These are phyloP conservation scores for Rhadina sibilatrix DNA, from an alignment of 2,113 vertebrate genomes.

Conservation along the genomic window DNA sequence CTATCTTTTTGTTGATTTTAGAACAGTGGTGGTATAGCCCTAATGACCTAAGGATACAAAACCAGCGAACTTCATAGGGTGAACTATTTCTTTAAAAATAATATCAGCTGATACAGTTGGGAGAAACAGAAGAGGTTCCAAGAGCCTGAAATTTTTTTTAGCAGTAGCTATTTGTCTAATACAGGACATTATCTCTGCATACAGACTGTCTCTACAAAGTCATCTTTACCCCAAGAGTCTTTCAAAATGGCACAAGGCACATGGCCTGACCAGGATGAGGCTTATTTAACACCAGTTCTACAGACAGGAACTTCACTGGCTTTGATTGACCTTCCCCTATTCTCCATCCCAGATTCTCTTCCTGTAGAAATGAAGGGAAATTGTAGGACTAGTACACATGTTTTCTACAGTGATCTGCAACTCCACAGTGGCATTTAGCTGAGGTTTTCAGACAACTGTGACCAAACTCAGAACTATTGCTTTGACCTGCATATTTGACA, in stretches of 20 bases:
- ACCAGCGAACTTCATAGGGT: neutral
- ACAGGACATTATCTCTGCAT: neutral
- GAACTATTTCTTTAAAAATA: neutral
- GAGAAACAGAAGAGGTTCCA: neutral
- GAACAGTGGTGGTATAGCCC: neutral
- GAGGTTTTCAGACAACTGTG: neutral
- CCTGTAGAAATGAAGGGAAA: neutral
- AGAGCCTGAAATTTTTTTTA: neutral
- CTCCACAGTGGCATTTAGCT: neutral
- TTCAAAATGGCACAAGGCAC: neutral
- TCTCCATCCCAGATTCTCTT: neutral
- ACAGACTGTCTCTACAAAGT: neutral
- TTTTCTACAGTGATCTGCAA: neutral
- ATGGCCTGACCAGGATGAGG: neutral
- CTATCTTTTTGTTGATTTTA: neutral
- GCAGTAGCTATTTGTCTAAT: neutral
- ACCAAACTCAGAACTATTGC: neutral
- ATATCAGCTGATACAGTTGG: neutral
- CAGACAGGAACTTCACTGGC: neutral
- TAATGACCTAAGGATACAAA: neutral
- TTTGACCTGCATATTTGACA: neutral
- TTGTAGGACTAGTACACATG: accelerated
- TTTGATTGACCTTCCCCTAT: neutral
- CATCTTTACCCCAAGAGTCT: neutral
- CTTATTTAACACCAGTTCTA: neutral